A percentile compares a stretch with the other conserved stretches of the same genome.
phyloP scores from a whole-genome alignment of 2,888 invertebrate genomes.

The Acanthosepion esculentum region DNA sequence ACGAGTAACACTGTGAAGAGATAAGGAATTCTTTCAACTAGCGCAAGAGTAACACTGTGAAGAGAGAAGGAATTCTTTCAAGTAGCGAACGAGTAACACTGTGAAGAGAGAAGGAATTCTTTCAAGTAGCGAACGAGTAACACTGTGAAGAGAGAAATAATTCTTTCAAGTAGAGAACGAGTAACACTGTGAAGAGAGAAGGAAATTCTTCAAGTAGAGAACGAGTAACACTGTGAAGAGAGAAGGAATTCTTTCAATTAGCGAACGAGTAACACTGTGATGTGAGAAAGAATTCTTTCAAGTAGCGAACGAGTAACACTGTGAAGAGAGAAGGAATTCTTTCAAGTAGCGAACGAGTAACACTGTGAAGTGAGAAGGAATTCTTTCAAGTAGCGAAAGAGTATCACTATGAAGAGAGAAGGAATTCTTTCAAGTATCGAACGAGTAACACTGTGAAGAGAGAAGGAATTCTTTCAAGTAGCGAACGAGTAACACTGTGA shows the following conservation, averaged over 20 bases:
- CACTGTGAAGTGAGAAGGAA: conserved; percentile 60
- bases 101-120: conserved; percentile 48
- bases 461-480: not conserved
- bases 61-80: too few relatives aligned
- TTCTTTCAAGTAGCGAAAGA: not conserved
- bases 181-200: conserved; percentile 63
- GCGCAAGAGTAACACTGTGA: not conserved
- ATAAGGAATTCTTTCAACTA: not conserved
- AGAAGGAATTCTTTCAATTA: too few relatives aligned
- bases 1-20: conserved; percentile 67
- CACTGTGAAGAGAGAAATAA: too few relatives aligned
- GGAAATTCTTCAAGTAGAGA: not conserved
- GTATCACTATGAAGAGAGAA: not conserved
- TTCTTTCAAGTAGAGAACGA: too few relatives aligned
- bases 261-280: too few relatives aligned
- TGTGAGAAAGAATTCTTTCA: not conserved
- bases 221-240: not conserved
- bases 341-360: too few relatives aligned
- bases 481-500: not conserved
- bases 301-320: not conserved
- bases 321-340: too few relatives aligned
- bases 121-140: not conserved
- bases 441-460: conserved; percentile 67
- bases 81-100: too few relatives aligned
- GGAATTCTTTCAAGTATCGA: too few relatives aligned